Conservation (phyloP, 1,140 invertebrate species). For the Aphelinus atriplicis region DNA sequence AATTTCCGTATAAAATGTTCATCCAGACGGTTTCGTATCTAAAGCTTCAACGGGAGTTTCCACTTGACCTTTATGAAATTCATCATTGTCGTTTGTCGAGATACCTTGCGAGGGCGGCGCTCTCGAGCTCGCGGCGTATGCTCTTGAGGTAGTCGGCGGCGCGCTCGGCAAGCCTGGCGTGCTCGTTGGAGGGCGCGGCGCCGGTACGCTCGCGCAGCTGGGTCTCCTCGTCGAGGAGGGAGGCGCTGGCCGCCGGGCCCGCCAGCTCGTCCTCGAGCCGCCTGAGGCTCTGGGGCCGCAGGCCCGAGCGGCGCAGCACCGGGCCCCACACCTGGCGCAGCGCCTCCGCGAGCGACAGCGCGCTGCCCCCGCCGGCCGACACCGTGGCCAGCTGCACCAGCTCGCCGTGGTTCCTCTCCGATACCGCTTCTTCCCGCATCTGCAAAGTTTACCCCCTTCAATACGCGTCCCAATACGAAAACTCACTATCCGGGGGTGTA, state of each 20-base stretch:
- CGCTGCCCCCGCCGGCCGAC: constrained; percentile 53
- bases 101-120: constrained; percentile 55
- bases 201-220: constrained; percentile 47
- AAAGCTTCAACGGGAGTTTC: too few species aligned
- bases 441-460: constrained; percentile 25
- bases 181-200: too few species aligned
- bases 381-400: constrained; percentile 53
- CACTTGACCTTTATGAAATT: too few species aligned
- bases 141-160: constrained; percentile 45
- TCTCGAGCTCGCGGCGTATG: constrained; percentile 57
- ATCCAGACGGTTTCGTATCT: too few species aligned
- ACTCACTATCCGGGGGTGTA: too few species aligned
- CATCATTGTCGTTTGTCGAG: too few species aligned
- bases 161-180: too few species aligned
- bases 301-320: constrained; percentile 51
- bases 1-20: too few species aligned
- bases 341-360: constrained; percentile 52
- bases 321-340: constrained; percentile 62
- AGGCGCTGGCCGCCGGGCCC: constrained; percentile 47
- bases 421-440: constrained; percentile 50
- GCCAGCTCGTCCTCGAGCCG: constrained; percentile 59
- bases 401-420: constrained; percentile 61
- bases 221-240: constrained; percentile 55
- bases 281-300: constrained; percentile 50
- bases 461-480: too few species aligned